Evolutionary conservation across 2,797 vertebrate species (phyloP), one percentile per base, ranked within the genome.

Genomic region (Halcyon chelicuti): DNA sequence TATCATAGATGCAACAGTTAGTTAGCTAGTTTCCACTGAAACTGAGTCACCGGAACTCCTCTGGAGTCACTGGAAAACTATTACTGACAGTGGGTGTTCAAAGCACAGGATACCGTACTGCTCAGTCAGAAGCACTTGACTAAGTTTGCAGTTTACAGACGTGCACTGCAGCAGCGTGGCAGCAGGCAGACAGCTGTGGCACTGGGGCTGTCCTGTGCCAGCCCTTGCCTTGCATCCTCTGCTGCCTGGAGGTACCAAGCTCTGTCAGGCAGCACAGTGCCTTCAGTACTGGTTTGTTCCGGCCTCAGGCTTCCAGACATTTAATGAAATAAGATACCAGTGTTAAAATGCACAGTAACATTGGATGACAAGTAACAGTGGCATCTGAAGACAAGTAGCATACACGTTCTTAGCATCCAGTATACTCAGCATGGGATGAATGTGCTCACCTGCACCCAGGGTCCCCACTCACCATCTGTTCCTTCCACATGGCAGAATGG

Each of bases 1-100:
- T 87, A 88, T 80, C 46, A 31, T 5, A 33, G 51, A 80, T 86
- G 54, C 17, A 85, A 46, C 46, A 73, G 62, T 80, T 87, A 72
- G 37, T 66, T 80, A 74, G 65, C 35, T n/a, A 29, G 42, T 68
- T 91, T 95, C 88, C 79, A 5, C 70, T 67, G 89, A 92, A 96
- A 93, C 22, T 86, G 91, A 86, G 84, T 93, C 94, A 93, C 37
- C 3, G 1, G 63, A n/a, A 28, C 23, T 95, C 22, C 78, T 46
- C 37, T 12, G 39, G 46, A 90, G 82, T 75, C 60, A 91, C 39
- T 73, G 47, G 9, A 15, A 39, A 75, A 40, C 33, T 25, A 68
- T 79, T 62, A 42, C 6, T 5, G 75, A 7, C 55, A 71, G 52
- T 51, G 78, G 63, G 35, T 18, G 42, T 91, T 87, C 65, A 80